Percentiles rank a stretch among this genome's conserved stretches.
phyloP scores from a whole-genome alignment of 2,888 invertebrate genomes.

The Allacma fusca region DNA sequence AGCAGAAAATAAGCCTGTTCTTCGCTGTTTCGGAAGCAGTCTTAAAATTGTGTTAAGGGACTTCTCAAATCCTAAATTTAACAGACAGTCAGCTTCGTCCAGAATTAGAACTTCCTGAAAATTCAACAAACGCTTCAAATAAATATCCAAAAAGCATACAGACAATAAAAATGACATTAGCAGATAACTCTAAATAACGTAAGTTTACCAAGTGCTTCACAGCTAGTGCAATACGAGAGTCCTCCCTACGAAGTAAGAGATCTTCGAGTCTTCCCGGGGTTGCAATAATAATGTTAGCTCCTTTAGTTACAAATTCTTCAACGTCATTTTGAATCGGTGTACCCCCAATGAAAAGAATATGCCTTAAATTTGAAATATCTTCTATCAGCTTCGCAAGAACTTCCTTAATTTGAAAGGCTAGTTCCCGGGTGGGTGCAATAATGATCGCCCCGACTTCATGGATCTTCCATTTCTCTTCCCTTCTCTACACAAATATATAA shows the following conservation, averaged over 20 bases:
- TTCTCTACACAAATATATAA: conserved; percentile 55
- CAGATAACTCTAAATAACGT: neutral
- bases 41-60: conserved; percentile 87
- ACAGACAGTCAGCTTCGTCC: conserved; percentile 94
- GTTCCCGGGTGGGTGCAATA: conserved; percentile 93
- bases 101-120: conserved; percentile 86
- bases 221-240: conserved; percentile 73
- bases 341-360: conserved; percentile 75
- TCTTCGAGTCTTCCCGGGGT: conserved; percentile 95
- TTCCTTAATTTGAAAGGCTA: conserved; percentile 87
- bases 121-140: conserved; percentile 24
- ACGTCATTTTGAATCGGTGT: conserved; percentile 80
- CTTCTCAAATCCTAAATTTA: conserved; percentile 90
- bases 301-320: conserved; percentile 71
- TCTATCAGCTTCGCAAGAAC: conserved; percentile 69
- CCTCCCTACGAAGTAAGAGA: conserved; percentile 68
- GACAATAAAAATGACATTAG: neutral
- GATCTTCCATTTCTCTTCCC: conserved; percentile 72
- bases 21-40: conserved; percentile 88
- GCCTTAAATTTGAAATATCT: conserved; percentile 63
- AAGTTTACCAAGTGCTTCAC: conserved; percentile 78
- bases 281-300: conserved; percentile 87
- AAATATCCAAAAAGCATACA: conserved; percentile 11
- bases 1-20: conserved; percentile 98
- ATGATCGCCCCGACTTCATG: conserved; percentile 87